phyloP scores from a whole-genome alignment of 53 echinoderm and acorn worm genomes.

The Henricia sp. region DNA sequence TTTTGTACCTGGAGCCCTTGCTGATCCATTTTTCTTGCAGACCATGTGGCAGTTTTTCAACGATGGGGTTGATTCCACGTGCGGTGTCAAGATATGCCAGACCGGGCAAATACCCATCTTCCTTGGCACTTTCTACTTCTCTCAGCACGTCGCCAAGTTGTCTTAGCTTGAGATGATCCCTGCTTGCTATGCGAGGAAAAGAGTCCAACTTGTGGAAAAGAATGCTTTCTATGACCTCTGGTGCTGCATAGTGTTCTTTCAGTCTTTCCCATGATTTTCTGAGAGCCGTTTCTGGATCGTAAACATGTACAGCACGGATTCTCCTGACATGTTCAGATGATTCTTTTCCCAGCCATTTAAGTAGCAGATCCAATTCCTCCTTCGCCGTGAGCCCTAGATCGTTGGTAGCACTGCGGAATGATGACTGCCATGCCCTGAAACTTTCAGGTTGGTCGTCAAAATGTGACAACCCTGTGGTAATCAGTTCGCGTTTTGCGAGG shows the following conservation, averaged over 20 bases:
- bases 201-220: slow-evolving; percentile 14
- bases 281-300: background rate
- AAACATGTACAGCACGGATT: background rate
- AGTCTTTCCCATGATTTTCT: slow-evolving; percentile 39
- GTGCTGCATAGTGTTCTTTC: slow-evolving; percentile 36
- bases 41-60: too few species aligned
- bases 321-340: background rate
- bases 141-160: slow-evolving; percentile 36
- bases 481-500: too few species aligned
- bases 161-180: slow-evolving; percentile 42
- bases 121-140: slow-evolving; percentile 26
- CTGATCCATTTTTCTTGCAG: slow-evolving; percentile 61
- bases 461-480: background rate
- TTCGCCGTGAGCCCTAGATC: background rate
- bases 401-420: background rate
- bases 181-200: slow-evolving; percentile 5
- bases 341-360: background rate
- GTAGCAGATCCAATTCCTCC: background rate
- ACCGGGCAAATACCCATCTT: slow-evolving; percentile 41
- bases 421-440: background rate
- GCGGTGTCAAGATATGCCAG: slow-evolving; percentile 42
- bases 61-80: slow-evolving; percentile 30
- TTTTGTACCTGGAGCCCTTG: slow-evolving; percentile 48
- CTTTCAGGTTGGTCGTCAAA: background rate
- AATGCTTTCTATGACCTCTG: slow-evolving; percentile 14